phyloP scores from a whole-genome alignment of 1,140 invertebrate genomes.

The Drosophila biarmipes region DNA sequence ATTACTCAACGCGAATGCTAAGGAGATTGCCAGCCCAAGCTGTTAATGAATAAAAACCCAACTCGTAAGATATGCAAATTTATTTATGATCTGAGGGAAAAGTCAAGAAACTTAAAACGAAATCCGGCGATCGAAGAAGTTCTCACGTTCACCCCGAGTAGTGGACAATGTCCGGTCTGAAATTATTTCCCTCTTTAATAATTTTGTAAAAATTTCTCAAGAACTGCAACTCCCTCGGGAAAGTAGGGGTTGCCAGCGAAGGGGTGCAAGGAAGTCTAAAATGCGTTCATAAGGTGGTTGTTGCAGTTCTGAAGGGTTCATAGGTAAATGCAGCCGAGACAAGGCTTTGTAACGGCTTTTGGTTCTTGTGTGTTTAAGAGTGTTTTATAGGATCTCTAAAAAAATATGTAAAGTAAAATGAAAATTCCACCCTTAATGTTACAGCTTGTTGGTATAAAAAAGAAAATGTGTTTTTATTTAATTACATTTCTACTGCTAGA shows the following conservation, averaged over 20 bases:
- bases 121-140: conserved; percentile 33
- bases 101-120: conserved; percentile 45
- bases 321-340: conserved; percentile 37
- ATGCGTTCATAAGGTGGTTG: conserved; percentile 27
- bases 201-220: conserved; percentile 30
- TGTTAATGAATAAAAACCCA: conserved; percentile 34
- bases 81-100: conserved; percentile 61
- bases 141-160: conserved; percentile 59
- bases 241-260: conserved; percentile 25
- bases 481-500: too few species aligned
- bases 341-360: conserved; percentile 31
- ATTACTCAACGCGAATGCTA: conserved; percentile 49
- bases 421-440: background rate
- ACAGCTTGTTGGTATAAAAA: background rate
- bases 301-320: conserved; percentile 24
- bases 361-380: background rate
- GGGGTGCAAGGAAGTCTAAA: conserved; percentile 17
- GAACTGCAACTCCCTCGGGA: conserved; percentile 34
- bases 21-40: conserved; percentile 3
- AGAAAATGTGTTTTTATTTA: too few species aligned
- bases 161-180: conserved; percentile 70
- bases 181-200: conserved; percentile 3
- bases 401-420: background rate
- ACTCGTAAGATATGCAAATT: conserved; percentile 54
- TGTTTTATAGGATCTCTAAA: background rate